Conservation (phyloP, 2,797 vertebrate species). For the Petrocephalus schoutedeni region DNA sequence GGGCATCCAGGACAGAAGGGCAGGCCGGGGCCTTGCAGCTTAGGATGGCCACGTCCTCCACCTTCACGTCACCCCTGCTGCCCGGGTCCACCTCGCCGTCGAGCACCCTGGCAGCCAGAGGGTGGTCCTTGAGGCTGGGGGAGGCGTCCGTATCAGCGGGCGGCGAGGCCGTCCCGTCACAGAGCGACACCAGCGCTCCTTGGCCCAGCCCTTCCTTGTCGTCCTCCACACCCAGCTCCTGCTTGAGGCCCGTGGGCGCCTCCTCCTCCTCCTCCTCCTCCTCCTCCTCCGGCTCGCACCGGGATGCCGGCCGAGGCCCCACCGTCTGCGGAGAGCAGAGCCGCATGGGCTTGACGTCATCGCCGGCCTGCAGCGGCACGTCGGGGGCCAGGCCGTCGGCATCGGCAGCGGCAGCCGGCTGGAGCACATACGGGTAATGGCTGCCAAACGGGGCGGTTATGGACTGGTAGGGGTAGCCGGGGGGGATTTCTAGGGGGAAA, state of each 20-base stretch:
- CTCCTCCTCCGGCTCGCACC: conserved; percentile 49
- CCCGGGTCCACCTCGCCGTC: conserved; percentile 48
- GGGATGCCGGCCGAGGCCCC: conserved; percentile 52
- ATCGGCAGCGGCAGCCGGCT: conserved; percentile 64
- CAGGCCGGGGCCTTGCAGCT: conserved; percentile 57
- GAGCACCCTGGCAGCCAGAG: conserved; percentile 27
- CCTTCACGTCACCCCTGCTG: conserved; percentile 49
- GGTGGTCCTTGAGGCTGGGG: conserved; percentile 22
- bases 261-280: conserved; percentile 43
- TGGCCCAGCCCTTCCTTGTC: conserved; percentile 46
- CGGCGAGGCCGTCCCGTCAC: conserved; percentile 39
- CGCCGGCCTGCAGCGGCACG: conserved; percentile 59
- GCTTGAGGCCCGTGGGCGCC: conserved; percentile 67
- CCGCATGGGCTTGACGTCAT: conserved; percentile 72
- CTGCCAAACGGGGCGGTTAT: conserved; percentile 76
- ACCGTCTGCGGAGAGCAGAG: conserved; percentile 64
- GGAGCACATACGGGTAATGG: conserved; percentile 77
- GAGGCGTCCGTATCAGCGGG: conserved; percentile 37
- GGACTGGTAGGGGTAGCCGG: conserved; percentile 80
- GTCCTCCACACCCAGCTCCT: conserved; percentile 65
- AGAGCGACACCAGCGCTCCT: conserved; percentile 51
- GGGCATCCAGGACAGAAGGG: conserved; percentile 40
- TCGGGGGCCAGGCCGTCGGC: conserved; percentile 67
- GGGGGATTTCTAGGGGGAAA: conserved; percentile 69
- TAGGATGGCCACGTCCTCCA: conserved; percentile 45